Evolutionary conservation across 1,140 invertebrate species (phyloP).

Genomic region (Trichonephila inaurata): DNA sequence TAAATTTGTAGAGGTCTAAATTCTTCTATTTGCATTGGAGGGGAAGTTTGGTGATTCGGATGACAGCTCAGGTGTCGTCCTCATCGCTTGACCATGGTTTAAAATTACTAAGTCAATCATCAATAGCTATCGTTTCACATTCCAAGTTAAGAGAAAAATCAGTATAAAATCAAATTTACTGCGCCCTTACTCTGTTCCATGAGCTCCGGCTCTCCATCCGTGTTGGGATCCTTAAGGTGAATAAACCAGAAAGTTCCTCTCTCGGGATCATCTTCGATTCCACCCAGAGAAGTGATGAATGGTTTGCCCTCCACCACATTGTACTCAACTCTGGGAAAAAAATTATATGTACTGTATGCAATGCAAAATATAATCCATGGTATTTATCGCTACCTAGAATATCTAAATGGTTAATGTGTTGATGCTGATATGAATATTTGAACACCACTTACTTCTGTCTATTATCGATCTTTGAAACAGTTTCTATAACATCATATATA

Average conservation of each 20-base stretch:
- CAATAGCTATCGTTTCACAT: no score
- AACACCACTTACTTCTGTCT: not conserved
- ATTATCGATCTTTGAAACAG: not conserved
- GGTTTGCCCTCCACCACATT: conserved; percentile 36
- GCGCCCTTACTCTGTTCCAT: not conserved
- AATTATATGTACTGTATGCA: not conserved
- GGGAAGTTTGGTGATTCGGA: no score
- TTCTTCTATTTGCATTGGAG: no score
- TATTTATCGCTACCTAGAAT: not conserved
- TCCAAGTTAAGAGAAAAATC: no score
- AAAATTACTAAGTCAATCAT: no score
- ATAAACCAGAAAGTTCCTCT: not conserved
- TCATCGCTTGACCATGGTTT: no score
- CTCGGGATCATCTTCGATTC: conserved; percentile 19
- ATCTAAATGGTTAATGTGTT: not conserved
- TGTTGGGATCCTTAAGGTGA: not conserved
- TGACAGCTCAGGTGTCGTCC: no score
- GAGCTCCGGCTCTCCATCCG: not conserved
- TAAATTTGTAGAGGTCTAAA: no score
- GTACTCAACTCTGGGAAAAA: not conserved
- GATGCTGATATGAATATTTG: not conserved
- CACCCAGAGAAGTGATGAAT: not conserved
- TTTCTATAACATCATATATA: conserved; percentile 1
- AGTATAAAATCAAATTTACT: no score
- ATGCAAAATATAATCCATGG: no score